Base-by-base conservation (phyloP, 2,888 invertebrate species). In the Allophyes oxyacanthae region DNA sequence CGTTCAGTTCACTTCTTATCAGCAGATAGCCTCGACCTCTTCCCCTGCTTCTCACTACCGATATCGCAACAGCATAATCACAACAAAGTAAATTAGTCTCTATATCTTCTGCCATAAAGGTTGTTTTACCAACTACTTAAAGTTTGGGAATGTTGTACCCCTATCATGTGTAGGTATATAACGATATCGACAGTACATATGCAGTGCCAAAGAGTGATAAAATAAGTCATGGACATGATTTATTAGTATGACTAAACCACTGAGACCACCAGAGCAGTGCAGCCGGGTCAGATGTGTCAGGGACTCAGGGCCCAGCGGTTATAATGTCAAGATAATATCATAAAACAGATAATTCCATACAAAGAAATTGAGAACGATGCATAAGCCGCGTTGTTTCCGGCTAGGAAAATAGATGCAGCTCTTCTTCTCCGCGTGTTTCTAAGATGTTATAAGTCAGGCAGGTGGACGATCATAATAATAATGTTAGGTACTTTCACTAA, bases 11-110 rank as follows among this genome's bases (percentile, higher is more conserved):
- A 79, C 42, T 74, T 28, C 70, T 90, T 92, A 92, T 92, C 92
- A 78, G 72, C 59, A 82, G 87, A 91, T 90, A 92, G 80, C 91
- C 91, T 87, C 92, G 91, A 92, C 91, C 91, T 90, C 89, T 86
- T 84, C 88, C 89, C 85, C 83, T 81, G 82, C 68, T 82, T 78
- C 82, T 83, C 81, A 79, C 62, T 78, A 56, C 44, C 64, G 74
- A 75, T 83, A 81, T 72, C 70, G 52, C 42, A 53, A 38, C 54
- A 43, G 33, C 32, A 32, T 32, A 63, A 34, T 30, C n/a, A 42
- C 8, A 43, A 48, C 62, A 67, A 28, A 20, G 49, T 6, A 75
- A 78, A 71, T 49, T 75, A 36, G 71, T 66, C 74, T 64, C 60
- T 88, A 87, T 75, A 59, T 9, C 46, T 8, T 54, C 0, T 1